Evolutionary conservation across 2,888 invertebrate species (phyloP).

Genomic region (Perdita meconis): DNA sequence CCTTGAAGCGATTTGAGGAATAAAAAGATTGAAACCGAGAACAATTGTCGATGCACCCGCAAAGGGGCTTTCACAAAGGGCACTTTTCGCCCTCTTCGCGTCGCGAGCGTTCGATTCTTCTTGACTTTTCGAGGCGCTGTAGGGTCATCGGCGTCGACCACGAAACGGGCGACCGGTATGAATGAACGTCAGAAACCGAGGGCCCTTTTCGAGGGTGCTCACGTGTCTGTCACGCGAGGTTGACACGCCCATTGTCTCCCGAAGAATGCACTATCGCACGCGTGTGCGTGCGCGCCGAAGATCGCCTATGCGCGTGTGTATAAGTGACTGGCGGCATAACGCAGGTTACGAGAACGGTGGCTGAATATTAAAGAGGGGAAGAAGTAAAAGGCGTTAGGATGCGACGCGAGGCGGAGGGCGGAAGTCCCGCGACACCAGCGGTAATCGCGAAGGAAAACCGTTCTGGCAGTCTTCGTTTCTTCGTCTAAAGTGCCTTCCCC

Average conservation of each 20-base stretch:
- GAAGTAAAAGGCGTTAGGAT: conserved; percentile 70
- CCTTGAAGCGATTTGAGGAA: no score
- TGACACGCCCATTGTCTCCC: conserved; percentile 75
- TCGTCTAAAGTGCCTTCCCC: conserved; percentile 12
- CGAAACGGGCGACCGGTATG: conserved; percentile 54
- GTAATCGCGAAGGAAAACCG: conserved; percentile 70
- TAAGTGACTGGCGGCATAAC: conserved; percentile 40
- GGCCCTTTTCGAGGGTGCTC: conserved; percentile 77
- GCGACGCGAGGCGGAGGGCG: conserved; percentile 62
- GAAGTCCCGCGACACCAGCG: conserved; percentile 68
- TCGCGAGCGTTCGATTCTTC: conserved; percentile 27
- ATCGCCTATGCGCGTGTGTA: not conserved
- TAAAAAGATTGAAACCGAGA: no score
- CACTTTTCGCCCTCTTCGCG: not conserved
- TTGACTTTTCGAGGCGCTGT: conserved; percentile 58
- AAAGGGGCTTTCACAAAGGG: not conserved
- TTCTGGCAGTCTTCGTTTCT: conserved; percentile 37
- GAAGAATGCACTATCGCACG: conserved; percentile 42
- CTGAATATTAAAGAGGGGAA: conserved; percentile 71
- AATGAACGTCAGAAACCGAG: conserved; percentile 68
- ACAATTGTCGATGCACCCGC: no score
- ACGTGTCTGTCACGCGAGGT: conserved; percentile 74
- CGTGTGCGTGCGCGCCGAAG: conserved; percentile 4
- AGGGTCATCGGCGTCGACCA: conserved; percentile 57
- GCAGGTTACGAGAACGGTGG: conserved; percentile 65